Evolutionary conservation across 1,140 invertebrate species (phyloP), one percentile per base, ranked within the genome.

Genomic region (Sarcophaga peregrina): DNA sequence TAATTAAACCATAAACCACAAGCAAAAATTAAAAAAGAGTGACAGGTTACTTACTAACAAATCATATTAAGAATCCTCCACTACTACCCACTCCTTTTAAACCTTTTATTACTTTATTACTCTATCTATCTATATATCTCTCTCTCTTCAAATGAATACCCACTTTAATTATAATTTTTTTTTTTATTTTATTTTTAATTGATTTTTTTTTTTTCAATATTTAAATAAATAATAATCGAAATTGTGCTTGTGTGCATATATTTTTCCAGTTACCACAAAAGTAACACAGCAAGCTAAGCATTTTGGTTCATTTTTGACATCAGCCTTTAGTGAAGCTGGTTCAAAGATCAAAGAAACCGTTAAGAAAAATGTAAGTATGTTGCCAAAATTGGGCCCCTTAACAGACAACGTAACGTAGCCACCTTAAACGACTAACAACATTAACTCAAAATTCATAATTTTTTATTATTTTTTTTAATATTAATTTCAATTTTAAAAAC

Each of bases 291-390:
- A 96, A 47, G 97, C 96, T 90, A 98, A 96, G 93, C 97, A 93
- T 88, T 95, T 98, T 90, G 97, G 97, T 85, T 98, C 94, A 90
- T 97, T 97, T 91, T 92, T 98, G 83, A 97, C 96, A 91, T 96
- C 96, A 85, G 96, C 96, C 85, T 96, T 96, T 50, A 97, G 96
- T 90, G 97, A 97, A 92, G 96, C 96, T 82, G 96, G 96, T 25
- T 97, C 94, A 85, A 97, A 98, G 91, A 96, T 99, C 86, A 98
- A 98, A 93, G 96, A 97, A 91, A 96, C 96, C 86, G 97, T 98
- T 83, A 97, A 98, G 91, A 96, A 98, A 92, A 98, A 97, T 91
- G 97, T 98, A 91, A 96, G 95, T 76, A 47, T 81, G 15, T 54
- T 20, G 9, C 20, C n/a, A 68, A 68, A 37, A 68, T 7, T 25